phyloP scores from a whole-genome alignment of 2,113 vertebrate genomes.

The Pachycephala philippinensis region DNA sequence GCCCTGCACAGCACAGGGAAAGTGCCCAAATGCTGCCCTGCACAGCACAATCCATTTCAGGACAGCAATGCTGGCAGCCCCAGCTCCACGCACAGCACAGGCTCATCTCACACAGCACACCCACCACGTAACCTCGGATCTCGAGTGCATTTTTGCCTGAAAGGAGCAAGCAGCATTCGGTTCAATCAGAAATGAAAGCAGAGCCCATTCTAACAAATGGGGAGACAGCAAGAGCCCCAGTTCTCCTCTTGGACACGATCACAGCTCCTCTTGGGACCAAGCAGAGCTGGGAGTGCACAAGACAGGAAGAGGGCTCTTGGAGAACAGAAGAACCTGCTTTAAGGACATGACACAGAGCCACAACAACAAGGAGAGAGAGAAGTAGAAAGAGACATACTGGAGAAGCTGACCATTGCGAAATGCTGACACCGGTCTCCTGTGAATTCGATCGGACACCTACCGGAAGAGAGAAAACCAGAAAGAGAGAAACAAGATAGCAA shows the following conservation, averaged over 20 bases:
- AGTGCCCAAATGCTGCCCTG: background rate
- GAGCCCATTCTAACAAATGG: background rate
- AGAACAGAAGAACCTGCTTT: conserved; percentile 61
- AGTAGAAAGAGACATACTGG: conserved; percentile 98
- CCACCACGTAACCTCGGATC: background rate
- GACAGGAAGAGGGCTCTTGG: conserved; percentile 27
- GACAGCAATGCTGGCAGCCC: background rate
- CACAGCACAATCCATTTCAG: no score
- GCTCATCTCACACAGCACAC: conserved; percentile 12
- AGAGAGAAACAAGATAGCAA: conserved; percentile 83
- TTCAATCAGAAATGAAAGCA: conserved; percentile 11
- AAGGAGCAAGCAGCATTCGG: background rate
- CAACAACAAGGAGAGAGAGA: conserved; percentile 80
- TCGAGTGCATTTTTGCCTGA: background rate
- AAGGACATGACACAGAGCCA: conserved; percentile 53
- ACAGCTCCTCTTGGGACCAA: conserved; percentile 2
- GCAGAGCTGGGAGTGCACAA: conserved; percentile 25
- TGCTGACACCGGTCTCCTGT: conserved; percentile 99
- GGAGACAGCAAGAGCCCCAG: background rate
- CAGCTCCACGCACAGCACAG: background rate
- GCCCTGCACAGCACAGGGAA: background rate
- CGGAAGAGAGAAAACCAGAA: conserved; percentile 85
- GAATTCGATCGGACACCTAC: conserved; percentile 99
- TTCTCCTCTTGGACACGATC: conserved; percentile 10
- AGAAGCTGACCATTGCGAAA: conserved; percentile 99